Evolutionary conservation across 2,113 vertebrate species (phyloP).

Genomic region (Onychorhynchus coronatus): DNA sequence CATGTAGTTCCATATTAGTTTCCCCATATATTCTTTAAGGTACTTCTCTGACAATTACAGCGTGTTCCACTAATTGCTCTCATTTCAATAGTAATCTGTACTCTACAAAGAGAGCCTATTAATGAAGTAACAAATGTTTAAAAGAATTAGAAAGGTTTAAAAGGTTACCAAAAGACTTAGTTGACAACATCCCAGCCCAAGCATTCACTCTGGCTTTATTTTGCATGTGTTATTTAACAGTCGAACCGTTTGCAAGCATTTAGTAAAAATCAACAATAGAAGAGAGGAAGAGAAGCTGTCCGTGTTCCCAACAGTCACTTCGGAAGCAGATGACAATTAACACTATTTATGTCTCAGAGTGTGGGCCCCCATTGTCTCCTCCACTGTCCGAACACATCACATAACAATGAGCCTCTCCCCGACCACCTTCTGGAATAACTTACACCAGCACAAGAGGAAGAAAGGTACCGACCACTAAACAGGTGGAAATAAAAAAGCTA

Average conservation of each 20-base stretch:
- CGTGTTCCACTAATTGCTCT: not conserved
- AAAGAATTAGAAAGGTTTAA: not conserved
- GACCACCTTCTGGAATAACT: not conserved
- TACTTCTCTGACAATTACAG: not conserved
- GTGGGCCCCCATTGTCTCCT: not conserved
- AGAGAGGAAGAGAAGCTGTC: not conserved
- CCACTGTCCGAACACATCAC: not conserved
- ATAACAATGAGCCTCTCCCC: not conserved
- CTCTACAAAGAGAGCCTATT: not conserved
- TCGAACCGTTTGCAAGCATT: not conserved
- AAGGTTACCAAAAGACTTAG: not conserved
- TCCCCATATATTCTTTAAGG: not conserved
- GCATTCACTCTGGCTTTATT: not conserved
- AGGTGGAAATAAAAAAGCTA: not conserved
- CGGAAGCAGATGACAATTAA: conserved; percentile 19
- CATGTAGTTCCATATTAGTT: not conserved
- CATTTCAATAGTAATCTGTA: not conserved
- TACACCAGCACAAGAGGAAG: not conserved
- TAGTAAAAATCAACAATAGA: not conserved
- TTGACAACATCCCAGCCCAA: not conserved
- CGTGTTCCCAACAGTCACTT: not conserved
- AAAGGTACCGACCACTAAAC: not conserved
- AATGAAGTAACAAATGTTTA: not conserved
- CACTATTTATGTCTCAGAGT: not conserved
- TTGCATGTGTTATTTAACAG: not conserved